These are phyloP conservation scores for Acanthis flammea DNA, from an alignment of 2,797 vertebrate genomes.

Conservation along the genomic window DNA sequence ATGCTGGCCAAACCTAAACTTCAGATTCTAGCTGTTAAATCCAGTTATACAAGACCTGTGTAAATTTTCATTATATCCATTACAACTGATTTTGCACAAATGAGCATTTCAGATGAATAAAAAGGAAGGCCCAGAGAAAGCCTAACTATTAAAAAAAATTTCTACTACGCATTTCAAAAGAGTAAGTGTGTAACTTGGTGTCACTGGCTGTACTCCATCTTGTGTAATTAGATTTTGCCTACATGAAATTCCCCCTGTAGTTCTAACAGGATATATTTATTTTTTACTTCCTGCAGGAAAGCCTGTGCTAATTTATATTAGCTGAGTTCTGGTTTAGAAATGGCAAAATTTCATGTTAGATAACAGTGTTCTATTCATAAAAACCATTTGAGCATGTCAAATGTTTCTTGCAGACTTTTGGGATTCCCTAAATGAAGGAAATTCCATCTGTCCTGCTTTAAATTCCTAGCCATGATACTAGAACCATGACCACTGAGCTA, in stretches of 20 bases:
- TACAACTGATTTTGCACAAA: slow-evolving; percentile 35
- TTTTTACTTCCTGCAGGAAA: slow-evolving; percentile 29
- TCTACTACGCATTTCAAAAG: neutral
- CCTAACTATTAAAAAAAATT: neutral
- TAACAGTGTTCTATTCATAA: slow-evolving; percentile 8
- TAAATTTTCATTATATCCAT: slow-evolving; percentile 48
- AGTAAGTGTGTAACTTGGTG: neutral
- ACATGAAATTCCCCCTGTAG: slow-evolving; percentile 1
- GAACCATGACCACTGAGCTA: neutral
- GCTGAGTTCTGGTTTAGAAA: neutral
- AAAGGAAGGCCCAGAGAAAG: slow-evolving; percentile 10
- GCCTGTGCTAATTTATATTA: neutral
- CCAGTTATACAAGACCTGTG: slow-evolving; percentile 24
- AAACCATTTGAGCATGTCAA: neutral
- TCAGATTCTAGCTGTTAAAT: neutral
- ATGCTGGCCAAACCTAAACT: neutral
- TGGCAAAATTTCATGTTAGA: neutral
- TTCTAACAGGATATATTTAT: neutral
- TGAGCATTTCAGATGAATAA: slow-evolving; percentile 21
- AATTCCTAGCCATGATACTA: neutral
- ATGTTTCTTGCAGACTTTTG: neutral
- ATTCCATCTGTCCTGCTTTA: neutral
- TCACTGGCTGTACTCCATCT: neutral
- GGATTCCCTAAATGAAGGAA: neutral
- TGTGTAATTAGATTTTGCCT: slow-evolving; percentile 22